phyloP scores from a whole-genome alignment of 2,113 vertebrate genomes.

The Hiodon alosoides region DNA sequence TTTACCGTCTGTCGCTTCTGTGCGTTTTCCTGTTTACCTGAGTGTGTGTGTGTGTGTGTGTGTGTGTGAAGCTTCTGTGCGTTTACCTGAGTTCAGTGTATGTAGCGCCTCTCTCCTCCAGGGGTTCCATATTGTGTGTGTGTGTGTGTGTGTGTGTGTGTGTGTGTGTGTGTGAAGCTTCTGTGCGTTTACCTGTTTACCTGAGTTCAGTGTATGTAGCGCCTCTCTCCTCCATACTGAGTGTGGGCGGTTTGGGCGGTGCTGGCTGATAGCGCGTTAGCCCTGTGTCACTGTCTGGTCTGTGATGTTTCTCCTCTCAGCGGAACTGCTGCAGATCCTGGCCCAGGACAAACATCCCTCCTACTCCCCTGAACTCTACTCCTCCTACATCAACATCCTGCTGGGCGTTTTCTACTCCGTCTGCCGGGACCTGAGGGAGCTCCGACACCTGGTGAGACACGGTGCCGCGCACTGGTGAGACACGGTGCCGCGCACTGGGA shows the following conservation, averaged over 20 bases:
- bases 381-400: conserved; percentile 90
- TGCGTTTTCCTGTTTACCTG: not conserved
- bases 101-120: too few species aligned
- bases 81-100: conserved; percentile 13
- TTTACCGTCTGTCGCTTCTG: not conserved
- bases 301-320: conserved; percentile 52
- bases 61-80: not conserved
- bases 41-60: conserved; percentile 16
- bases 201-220: not conserved
- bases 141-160: conserved; percentile 19
- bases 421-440: conserved; percentile 89
- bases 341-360: conserved; percentile 75
- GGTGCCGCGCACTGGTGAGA: not conserved
- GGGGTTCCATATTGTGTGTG: not conserved
- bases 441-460: conserved; percentile 81
- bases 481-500: not conserved
- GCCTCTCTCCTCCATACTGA: too few species aligned
- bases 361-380: conserved; percentile 84
- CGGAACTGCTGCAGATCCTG: conserved; percentile 84
- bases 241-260: too few species aligned
- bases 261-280: too few species aligned
- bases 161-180: not conserved
- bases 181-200: not conserved
- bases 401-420: conserved; percentile 94
- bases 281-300: too few species aligned